Conservation (phyloP, 2,888 invertebrate genomes). For the Galerucella calmariensis region DNA sequence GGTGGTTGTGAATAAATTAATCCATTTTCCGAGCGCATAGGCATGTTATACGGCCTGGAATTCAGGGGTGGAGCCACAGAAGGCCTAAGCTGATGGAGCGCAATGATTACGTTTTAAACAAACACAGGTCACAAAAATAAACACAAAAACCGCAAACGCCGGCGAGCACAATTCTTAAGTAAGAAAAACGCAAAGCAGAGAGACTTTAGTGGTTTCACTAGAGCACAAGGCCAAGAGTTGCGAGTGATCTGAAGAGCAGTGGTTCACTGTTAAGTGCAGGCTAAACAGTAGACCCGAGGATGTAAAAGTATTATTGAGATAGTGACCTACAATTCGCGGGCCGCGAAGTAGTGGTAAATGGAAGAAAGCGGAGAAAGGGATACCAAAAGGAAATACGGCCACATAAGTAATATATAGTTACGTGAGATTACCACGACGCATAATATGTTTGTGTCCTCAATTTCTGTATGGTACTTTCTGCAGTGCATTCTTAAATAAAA, state of each 20-base stretch:
- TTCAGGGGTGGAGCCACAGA: constrained; percentile 51
- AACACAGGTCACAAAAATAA: constrained; percentile 48
- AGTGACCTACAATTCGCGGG: constrained; percentile 63
- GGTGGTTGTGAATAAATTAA: constrained; percentile 62
- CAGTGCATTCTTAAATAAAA: constrained; percentile 63
- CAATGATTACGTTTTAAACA: constrained; percentile 57
- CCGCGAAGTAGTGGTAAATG: constrained; percentile 63
- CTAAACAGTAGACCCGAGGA: constrained; percentile 55
- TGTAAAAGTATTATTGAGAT: constrained; percentile 64
- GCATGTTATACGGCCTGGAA: constrained; percentile 51
- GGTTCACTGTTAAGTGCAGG: constrained; percentile 59
- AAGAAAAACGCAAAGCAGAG: constrained; percentile 22
- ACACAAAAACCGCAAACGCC: constrained; percentile 24
- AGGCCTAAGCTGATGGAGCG: constrained; percentile 55
- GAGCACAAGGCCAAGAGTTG: constrained; percentile 41
- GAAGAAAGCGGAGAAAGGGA: constrained; percentile 66
- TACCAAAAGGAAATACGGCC: constrained; percentile 64
- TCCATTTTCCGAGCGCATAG: constrained; percentile 64
- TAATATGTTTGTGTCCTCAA: constrained; percentile 63
- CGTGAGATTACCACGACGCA: constrained; percentile 65
- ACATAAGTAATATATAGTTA: constrained; percentile 64
- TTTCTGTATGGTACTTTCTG: constrained; percentile 56
- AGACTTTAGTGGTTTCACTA: constrained; percentile 35
- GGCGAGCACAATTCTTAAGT: constrained; percentile 21
- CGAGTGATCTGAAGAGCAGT: constrained; percentile 39